phyloP scores from a whole-genome alignment of 2,113 vertebrate species.

The Labeo catla region DNA sequence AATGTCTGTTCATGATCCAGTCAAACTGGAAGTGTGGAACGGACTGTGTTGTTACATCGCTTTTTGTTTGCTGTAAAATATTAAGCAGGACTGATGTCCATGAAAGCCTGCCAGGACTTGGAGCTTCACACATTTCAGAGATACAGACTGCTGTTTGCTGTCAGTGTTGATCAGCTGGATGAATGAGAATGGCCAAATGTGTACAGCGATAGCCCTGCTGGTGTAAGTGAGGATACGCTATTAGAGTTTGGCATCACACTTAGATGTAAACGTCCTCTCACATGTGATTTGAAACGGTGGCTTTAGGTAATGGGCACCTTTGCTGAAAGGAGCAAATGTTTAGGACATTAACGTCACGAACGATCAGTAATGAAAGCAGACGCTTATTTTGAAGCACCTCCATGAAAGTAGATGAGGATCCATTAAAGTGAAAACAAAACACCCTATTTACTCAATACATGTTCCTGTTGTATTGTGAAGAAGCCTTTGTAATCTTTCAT shows the following conservation, averaged over 20 bases:
- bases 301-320: not conserved
- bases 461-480: not conserved
- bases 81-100: conserved; percentile 4
- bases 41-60: not conserved
- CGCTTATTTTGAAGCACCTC: not conserved
- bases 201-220: not conserved
- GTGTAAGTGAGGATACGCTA: not conserved
- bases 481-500: no score
- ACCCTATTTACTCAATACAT: not conserved
- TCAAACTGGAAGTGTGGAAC: not conserved
- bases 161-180: conserved; percentile 23
- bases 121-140: not conserved
- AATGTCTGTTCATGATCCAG: not conserved
- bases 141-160: conserved; percentile 21
- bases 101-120: not conserved
- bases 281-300: not conserved
- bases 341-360: not conserved
- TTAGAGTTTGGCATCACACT: conserved; percentile 10
- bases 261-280: not conserved
- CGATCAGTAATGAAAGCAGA: not conserved
- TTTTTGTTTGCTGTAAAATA: conserved; percentile 2
- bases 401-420: not conserved
- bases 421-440: not conserved
- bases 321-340: not conserved
- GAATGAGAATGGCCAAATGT: not conserved